Percentiles rank a stretch among this genome's conserved stretches.
These are phyloP conservation scores for Paracanthobrama guichenoti DNA, from an alignment of 2,113 vertebrate species.

Conservation along the genomic window DNA sequence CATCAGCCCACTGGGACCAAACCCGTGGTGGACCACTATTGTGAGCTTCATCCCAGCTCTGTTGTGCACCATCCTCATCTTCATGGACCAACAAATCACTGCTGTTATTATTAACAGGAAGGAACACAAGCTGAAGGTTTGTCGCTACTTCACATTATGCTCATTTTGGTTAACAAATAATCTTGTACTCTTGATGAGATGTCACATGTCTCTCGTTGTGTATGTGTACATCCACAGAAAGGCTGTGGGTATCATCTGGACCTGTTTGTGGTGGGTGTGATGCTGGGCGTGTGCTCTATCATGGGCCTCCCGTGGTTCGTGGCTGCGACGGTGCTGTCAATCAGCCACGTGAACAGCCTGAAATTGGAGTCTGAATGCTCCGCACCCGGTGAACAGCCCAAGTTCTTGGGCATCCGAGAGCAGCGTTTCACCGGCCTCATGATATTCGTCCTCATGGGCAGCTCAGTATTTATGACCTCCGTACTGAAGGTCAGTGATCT, in stretches of 20 bases:
- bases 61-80: constrained; percentile 98
- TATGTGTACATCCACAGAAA: constrained; percentile 76
- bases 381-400: constrained; percentile 96
- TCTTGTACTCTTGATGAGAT: neutral
- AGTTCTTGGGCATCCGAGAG: constrained; percentile 96
- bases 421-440: constrained; percentile 98
- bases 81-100: constrained; percentile 99
- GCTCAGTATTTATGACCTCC: constrained; percentile 98
- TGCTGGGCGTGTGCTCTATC: constrained; percentile 96
- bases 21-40: constrained; percentile 97
- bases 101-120: constrained; percentile 99
- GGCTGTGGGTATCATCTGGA: constrained; percentile 98
- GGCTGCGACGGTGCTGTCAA: constrained; percentile 97
- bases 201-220: neutral
- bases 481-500: constrained; percentile 85
- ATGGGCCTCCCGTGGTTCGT: constrained; percentile 99
- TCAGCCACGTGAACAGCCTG: constrained; percentile 96
- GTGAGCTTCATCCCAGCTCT: constrained; percentile 90
- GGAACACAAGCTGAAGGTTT: constrained; percentile 97
- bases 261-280: constrained; percentile 93
- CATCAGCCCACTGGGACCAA: constrained; percentile 91
- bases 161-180: neutral
- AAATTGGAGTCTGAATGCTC: constrained; percentile 98
- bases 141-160: neutral
- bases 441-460: constrained; percentile 99